phyloP scores from a whole-genome alignment of 2,113 vertebrate species.

The Eulemur rufifrons region DNA sequence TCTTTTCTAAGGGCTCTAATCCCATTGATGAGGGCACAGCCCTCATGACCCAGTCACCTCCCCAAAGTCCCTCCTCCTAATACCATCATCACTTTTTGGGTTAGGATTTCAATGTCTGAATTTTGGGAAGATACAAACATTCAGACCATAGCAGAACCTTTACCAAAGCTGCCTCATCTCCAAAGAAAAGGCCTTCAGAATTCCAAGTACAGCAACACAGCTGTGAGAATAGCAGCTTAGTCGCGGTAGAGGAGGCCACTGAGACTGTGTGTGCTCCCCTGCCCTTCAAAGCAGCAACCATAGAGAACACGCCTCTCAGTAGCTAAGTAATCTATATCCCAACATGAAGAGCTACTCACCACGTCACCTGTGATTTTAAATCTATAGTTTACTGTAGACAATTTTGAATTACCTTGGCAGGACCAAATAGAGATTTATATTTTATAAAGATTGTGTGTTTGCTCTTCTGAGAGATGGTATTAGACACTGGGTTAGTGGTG shows the following conservation, averaged over 20 bases:
- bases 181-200: not conserved
- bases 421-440: not conserved
- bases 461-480: not conserved
- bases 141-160: not conserved
- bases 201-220: not conserved
- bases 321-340: not conserved
- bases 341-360: not conserved
- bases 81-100: not conserved
- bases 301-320: not conserved
- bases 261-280: not conserved
- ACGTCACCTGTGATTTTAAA: not conserved
- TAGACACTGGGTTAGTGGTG: not conserved
- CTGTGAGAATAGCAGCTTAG: not conserved
- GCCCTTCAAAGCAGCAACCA: not conserved
- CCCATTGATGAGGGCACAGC: not conserved
- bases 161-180: not conserved
- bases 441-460: not conserved
- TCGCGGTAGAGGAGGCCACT: not conserved
- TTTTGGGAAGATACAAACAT: not conserved
- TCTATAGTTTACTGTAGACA: not conserved
- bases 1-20: not conserved
- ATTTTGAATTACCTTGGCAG: not conserved
- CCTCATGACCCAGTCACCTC: not conserved
- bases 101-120: not conserved
- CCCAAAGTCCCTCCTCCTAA: not conserved